These are phyloP conservation scores for Rhaphigaster nebulosa DNA, from an alignment of 2,888 invertebrate species.

Conservation along the genomic window DNA sequence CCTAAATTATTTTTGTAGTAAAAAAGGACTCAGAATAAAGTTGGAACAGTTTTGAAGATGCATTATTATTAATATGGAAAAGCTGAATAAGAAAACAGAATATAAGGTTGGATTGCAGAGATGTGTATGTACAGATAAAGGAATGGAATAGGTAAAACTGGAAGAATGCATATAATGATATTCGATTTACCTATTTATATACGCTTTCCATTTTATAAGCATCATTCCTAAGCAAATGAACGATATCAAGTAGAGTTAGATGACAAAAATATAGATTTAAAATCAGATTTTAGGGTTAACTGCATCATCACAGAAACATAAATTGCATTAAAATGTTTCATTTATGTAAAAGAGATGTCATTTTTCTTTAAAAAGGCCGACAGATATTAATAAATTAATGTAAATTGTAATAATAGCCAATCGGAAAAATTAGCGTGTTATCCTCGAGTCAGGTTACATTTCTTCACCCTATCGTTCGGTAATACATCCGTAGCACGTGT, in stretches of 20 bases:
- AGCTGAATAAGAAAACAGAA: slow-evolving; percentile 20
- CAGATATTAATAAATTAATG: slow-evolving; percentile 1
- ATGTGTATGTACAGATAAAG: neutral
- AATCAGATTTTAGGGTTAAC: neutral
- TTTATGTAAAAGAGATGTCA: neutral
- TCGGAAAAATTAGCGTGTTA: neutral
- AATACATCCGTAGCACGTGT: slow-evolving; percentile 22
- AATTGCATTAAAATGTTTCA: slow-evolving; percentile 7
- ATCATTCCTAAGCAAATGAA: slow-evolving; percentile 35
- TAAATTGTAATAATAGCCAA: slow-evolving; percentile 30
- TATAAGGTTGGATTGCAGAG: neutral
- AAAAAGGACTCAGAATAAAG: neutral
- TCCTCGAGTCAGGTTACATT: slow-evolving; percentile 31
- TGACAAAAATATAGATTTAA: slow-evolving; percentile 27
- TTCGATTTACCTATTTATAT: slow-evolving; percentile 42
- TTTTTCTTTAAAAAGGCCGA: neutral
- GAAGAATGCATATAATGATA: slow-evolving; percentile 32
- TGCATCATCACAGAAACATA: slow-evolving; percentile 5
- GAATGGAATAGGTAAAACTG: neutral
- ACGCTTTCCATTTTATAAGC: slow-evolving; percentile 44
- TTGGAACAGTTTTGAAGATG: neutral
- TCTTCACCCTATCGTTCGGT: slow-evolving; percentile 15
- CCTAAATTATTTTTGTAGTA: neutral
- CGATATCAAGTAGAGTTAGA: slow-evolving; percentile 17
- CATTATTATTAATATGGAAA: slow-evolving; percentile 16